Evolutionary conservation across 2,888 invertebrate species (phyloP), one percentile per base, ranked within the genome.

Genomic region (Blomia tropicalis): DNA sequence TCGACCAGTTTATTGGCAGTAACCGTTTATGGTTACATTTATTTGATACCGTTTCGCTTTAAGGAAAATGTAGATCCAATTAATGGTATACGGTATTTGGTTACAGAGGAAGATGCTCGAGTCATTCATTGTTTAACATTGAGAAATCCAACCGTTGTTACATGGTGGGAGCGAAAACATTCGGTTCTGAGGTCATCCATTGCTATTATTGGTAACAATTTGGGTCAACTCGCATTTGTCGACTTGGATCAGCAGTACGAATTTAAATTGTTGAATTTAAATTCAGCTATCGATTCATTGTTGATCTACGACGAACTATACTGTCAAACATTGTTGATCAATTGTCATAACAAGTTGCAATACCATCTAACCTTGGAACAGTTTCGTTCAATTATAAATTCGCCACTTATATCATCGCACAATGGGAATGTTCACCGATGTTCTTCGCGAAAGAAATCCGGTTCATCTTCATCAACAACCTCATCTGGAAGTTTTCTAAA

Each of bases 161-260:
- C 69, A 14, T 73, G 73, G 73, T 73, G 73, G 73, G 70, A 71
- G 41, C 56, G 56, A 56, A 27, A 3, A 27, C 71, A 73, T 14
- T 65, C 72, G 60, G 70, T 71, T 64, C 70, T 69, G 54, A 69
- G 69, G 58, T 71, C 72, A 22, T 19, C 44, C 44, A 70, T 66
- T 44, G 67, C 66, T 30, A 62, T 68, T 27, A 62, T 66, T 56
- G 66, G 66, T 41, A 67, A 65, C 63, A 60, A 65, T 32, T 32
- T 27, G 7, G 84, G 84, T 25, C 78, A 79, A 69, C 75, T 84
- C 66, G 74, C 79, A 67, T 82, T 84, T 71, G 80, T 86, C 67
- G 83, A 85, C 70, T 75, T 87, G 68, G 81, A 82, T 65, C 81
- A 79, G 67, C 82, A 83, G 65, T 78, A 77, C 67, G 79, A 82